Percentiles rank a stretch among this genome's conserved stretches.
Evolutionary conservation across 2,113 vertebrate genomes (phyloP).

Genomic region (Takifugu bimaculatus): DNA sequence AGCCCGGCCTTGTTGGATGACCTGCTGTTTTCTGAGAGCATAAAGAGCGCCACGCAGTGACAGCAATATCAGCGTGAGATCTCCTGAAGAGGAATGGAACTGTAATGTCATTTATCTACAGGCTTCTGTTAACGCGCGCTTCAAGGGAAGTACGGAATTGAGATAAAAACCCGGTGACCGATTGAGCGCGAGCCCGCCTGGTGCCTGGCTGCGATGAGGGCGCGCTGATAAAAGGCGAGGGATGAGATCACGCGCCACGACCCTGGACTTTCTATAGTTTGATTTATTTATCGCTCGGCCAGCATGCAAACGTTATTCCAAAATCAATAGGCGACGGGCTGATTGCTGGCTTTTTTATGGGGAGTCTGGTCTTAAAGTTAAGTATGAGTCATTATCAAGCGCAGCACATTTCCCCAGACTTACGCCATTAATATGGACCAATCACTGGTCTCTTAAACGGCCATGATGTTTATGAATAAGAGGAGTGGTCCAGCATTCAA

Average conservation of each 20-base stretch:
- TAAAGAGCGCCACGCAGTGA: constrained; percentile 26
- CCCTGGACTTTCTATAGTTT: constrained; percentile 32
- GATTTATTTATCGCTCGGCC: constrained; percentile 27
- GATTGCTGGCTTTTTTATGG: constrained; percentile 54
- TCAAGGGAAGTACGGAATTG: constrained; percentile 59
- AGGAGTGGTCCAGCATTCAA: constrained; percentile 13
- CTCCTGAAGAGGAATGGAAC: constrained; percentile 57
- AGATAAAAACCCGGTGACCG: constrained; percentile 71
- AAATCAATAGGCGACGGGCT: constrained; percentile 60
- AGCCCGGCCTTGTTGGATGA: constrained; percentile 45
- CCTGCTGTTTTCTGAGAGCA: constrained; percentile 37
- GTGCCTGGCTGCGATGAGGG: constrained; percentile 56
- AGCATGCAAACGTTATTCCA: constrained; percentile 37
- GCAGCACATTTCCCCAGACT: constrained; percentile 44
- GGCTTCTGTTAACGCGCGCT: constrained; percentile 66
- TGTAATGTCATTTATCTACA: constrained; percentile 74
- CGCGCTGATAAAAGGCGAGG: constrained; percentile 52
- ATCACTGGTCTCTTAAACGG: constrained; percentile 34
- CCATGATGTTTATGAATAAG: constrained; percentile 44
- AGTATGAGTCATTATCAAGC: constrained; percentile 62
- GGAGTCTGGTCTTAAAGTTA: constrained; percentile 51
- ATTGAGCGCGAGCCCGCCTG: constrained; percentile 64
- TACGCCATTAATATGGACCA: constrained; percentile 38
- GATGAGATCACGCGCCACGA: constrained; percentile 32
- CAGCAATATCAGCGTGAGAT: constrained; percentile 55